Base-by-base conservation (phyloP, 2,888 invertebrate species). In the Morinoia aosen region DNA sequence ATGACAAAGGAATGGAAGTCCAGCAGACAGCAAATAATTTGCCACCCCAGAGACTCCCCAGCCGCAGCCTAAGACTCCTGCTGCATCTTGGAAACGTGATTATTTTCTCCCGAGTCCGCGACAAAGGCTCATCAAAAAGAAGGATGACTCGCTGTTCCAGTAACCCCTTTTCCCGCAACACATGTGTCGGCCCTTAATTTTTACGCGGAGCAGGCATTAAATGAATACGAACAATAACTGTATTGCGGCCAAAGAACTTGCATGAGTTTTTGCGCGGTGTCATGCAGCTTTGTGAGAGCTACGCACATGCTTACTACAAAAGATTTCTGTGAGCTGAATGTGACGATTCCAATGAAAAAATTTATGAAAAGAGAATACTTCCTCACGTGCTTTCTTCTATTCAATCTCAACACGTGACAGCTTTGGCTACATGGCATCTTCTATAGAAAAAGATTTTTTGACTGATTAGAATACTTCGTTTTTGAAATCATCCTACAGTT, bases 141-240 rank as follows among this genome's bases (percentile, higher is more conserved):
- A 90, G 40, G 90, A 90, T 90, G 90, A 90, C 90, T 90, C 90
- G 40, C 48, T 33, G 90, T 39, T 90, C 90, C 48, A 40, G 90
- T 90, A 48, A 90, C 90, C 90, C 40, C 14, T 48, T 90, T 90
- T 39, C 90, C 90, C 39, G 90, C 90, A 48, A 48, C 90, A 90
- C 40, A 90, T 90, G 90, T 40, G 76, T 76, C 76, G 25, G 76
- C 76, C 76, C 76, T 76, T 76, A 16, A 76, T 76, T 76, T 76
- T 76, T 76, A 76, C 76, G 10, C 19, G 76, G 19, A 76, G 33
- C 76, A 3, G 7, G 25, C 76, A 33, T 33, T 76, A 76, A 76
- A 3, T 76, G 76, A 76, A 76, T 76, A 76, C 76, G 76, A 76
- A 76, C 76, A 76, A 76, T 76, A 76, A 76, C 76, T 76, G 76